Evolutionary conservation across 2,797 vertebrate species (phyloP).

Genomic region (Gymnodraco acuticeps): DNA sequence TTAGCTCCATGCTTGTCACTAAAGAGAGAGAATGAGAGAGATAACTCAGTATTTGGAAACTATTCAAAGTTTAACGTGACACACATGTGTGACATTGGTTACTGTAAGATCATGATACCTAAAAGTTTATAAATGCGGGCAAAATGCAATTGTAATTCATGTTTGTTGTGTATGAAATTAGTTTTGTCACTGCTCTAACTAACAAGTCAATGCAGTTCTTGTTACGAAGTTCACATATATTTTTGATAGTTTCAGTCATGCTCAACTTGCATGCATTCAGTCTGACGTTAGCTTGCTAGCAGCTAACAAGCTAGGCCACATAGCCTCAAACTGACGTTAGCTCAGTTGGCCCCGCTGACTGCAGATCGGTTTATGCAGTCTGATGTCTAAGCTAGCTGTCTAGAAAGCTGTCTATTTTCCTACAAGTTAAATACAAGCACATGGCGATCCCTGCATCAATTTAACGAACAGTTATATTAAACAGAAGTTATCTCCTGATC

Average conservation of each 20-base stretch:
- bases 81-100: neutral
- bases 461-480: neutral
- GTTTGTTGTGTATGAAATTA: neutral
- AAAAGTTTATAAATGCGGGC: neutral
- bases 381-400: conserved; percentile 38
- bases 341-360: conserved; percentile 31
- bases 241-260: conserved; percentile 9
- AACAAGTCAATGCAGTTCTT: neutral
- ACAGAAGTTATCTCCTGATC: fast-evolving
- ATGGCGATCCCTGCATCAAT: neutral
- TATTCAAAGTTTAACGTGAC: neutral
- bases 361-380: conserved; percentile 32
- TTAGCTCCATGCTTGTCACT: conserved; percentile 91
- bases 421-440: conserved; percentile 31
- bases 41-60: neutral
- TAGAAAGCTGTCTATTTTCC: conserved; percentile 5
- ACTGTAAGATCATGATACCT: neutral
- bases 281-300: conserved; percentile 45
- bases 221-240: neutral
- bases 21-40: neutral
- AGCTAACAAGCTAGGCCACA: conserved; percentile 46
- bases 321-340: conserved; percentile 3
- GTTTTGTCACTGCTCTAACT: neutral
- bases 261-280: neutral
- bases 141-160: neutral